Evolutionary conservation across 1,140 invertebrate species (phyloP), one percentile per base, ranked within the genome.

Genomic region (Sminthurides bifidus): DNA sequence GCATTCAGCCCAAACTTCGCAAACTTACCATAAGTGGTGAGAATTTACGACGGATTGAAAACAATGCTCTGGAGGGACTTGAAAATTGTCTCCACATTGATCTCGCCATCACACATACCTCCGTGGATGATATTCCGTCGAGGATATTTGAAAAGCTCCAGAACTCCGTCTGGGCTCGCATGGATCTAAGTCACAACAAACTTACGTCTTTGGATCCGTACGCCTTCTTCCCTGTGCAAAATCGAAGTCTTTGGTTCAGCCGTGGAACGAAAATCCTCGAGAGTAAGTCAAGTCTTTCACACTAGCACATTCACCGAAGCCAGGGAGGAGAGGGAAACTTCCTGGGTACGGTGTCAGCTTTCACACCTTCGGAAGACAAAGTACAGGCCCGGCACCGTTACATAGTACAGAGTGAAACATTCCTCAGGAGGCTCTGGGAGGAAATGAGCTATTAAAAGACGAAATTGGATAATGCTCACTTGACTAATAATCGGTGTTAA

Each of bases 161-260:
- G 12, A 79, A 80, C 68, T 77, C 87, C 54, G 81, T 84, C 0
- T 82, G 87, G 68, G 75, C 89, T n/a, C 81, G 83, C 2, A 73
- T 91, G 40, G 87, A 90, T 68, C 74, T 90, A 40, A 80, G 84
- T 58, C 77, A 84, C 66, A 91, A 91, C 73, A 79, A 83, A 71
- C 79, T 90, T 60, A 79, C 81, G 48, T 81, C 81, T 46, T 72
- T 90, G 27, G 82, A 81, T 70, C 84, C 85, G 27, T 82, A 84
- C 17, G 80, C 84, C 27, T 83, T 90, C 63, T 91, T 90, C 69
- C 82, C 83, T 2, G 88, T 88, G 69, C 82, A 83, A 2, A 89
- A 89, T 69, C 78, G 78, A 53, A 81, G 82, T 3, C 82, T 82
- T 27, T 88, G 85, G 85, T 85, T 87, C 70, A 80, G 81, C 59